Conservation (phyloP, 2,888 invertebrate species). For the Perdita meconis region DNA sequence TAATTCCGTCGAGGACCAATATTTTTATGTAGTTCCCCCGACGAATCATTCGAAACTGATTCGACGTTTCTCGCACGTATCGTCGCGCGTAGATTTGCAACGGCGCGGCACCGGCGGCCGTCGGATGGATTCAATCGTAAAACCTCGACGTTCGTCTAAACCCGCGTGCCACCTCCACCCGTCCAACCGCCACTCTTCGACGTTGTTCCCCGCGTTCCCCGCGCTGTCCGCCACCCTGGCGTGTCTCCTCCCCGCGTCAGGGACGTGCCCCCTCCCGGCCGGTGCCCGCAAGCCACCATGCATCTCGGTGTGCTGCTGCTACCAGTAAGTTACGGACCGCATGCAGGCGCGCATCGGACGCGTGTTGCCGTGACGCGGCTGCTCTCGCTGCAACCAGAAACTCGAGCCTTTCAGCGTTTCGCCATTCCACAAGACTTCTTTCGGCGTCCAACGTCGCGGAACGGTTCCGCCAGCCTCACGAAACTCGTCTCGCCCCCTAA, state of each 20-base stretch:
- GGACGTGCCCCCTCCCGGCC: slow-evolving; percentile 62
- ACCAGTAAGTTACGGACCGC: slow-evolving; percentile 80
- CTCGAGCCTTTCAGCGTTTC: slow-evolving; percentile 35
- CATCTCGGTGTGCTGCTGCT: slow-evolving; percentile 74
- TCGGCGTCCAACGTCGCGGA: not conserved
- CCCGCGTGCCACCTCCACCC: slow-evolving; percentile 53
- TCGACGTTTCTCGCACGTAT: not conserved
- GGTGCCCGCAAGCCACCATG: slow-evolving; percentile 69
- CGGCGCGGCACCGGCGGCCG: slow-evolving; percentile 7
- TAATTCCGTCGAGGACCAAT: no score
- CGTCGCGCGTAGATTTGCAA: not conserved
- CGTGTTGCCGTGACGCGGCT: slow-evolving; percentile 28
- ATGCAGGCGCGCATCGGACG: slow-evolving; percentile 72
- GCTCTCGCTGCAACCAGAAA: not conserved
- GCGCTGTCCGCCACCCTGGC: slow-evolving; percentile 28
- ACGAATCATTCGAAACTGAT: not conserved
- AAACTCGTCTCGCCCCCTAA: not conserved
- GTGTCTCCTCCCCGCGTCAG: slow-evolving; percentile 63
- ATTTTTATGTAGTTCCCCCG: no score
- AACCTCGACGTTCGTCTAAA: slow-evolving; percentile 57
- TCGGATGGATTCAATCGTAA: slow-evolving; percentile 68
- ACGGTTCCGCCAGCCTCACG: not conserved
- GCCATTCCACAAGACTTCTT: not conserved
- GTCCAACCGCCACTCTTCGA: slow-evolving; percentile 48
- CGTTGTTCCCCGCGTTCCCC: slow-evolving; percentile 40